Evolutionary conservation across 2,113 vertebrate genomes (phyloP).

Genomic region (Paradisaea rubra): DNA sequence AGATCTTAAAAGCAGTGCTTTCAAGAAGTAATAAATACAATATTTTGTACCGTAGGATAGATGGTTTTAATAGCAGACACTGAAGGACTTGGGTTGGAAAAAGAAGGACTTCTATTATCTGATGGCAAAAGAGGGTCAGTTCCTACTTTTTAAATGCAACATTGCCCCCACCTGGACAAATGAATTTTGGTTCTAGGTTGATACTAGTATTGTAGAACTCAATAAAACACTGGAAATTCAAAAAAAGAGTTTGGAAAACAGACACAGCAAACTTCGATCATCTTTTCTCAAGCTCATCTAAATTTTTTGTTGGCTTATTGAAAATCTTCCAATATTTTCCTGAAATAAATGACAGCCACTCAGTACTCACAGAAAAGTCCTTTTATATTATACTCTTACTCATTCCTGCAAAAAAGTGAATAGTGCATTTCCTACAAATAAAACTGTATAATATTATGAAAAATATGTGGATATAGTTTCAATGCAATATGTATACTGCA

Average conservation of each 20-base stretch:
- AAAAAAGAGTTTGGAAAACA: not conserved
- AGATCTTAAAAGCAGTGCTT: conserved; percentile 2
- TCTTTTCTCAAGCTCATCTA: not conserved
- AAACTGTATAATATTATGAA: not conserved
- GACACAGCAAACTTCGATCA: not conserved
- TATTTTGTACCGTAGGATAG: not conserved
- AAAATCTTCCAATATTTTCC: not conserved
- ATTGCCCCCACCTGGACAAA: conserved; percentile 59
- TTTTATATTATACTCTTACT: not conserved
- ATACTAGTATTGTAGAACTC: rapidly evolving
- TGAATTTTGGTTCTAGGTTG: not conserved
- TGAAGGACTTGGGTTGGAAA: not conserved
- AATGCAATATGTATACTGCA: not conserved
- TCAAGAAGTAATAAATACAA: conserved; percentile 4
- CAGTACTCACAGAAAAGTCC: not conserved
- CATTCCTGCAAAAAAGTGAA: not conserved
- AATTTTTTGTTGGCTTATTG: not conserved
- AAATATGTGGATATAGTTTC: not conserved
- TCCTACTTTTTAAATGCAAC: conserved; percentile 34
- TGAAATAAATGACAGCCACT: not conserved
- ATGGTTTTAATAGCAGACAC: not conserved
- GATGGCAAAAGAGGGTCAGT: not conserved
- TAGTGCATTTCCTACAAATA: not conserved
- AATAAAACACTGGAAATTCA: not conserved
- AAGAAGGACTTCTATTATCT: not conserved